These are phyloP conservation scores for Rattus rattus DNA, from an alignment of 2,113 vertebrate species.

Conservation along the genomic window DNA sequence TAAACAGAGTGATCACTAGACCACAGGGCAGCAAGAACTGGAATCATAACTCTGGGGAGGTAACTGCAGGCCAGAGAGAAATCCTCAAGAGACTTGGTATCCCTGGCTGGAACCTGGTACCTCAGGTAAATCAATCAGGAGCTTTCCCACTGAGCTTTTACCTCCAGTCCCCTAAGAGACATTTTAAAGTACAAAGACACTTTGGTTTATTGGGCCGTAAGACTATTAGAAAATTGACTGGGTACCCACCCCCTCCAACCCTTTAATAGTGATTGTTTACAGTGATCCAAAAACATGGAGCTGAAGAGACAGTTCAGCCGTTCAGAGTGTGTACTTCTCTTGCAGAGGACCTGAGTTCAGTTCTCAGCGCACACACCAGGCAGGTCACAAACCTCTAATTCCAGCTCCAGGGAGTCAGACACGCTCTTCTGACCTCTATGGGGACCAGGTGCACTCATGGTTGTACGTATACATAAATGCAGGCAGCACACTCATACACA, in stretches of 20 bases:
- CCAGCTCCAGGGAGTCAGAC: neutral
- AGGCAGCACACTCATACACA: neutral
- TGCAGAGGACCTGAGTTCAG: neutral
- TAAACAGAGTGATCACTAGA: neutral
- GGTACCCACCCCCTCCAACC: neutral
- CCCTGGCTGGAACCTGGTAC: neutral
- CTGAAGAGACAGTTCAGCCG: neutral
- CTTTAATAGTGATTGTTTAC: neutral
- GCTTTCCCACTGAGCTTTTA: neutral
- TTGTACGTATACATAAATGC: neutral
- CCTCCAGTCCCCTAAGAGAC: neutral
- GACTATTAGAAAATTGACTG: neutral
- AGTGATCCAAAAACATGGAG: constrained; percentile 3
- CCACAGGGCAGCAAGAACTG: neutral
- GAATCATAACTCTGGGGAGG: neutral
- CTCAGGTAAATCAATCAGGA: neutral
- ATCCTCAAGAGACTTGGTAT: neutral
- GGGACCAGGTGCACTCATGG: neutral
- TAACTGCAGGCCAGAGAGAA: neutral
- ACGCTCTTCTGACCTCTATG: neutral
- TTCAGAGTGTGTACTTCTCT: neutral
- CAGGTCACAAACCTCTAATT: neutral
- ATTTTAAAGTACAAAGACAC: neutral
- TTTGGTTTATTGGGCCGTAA: neutral
- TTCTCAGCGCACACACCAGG: neutral